Evolutionary conservation across 1,140 invertebrate species (phyloP).

Genomic region (Melanaphis sacchari): DNA sequence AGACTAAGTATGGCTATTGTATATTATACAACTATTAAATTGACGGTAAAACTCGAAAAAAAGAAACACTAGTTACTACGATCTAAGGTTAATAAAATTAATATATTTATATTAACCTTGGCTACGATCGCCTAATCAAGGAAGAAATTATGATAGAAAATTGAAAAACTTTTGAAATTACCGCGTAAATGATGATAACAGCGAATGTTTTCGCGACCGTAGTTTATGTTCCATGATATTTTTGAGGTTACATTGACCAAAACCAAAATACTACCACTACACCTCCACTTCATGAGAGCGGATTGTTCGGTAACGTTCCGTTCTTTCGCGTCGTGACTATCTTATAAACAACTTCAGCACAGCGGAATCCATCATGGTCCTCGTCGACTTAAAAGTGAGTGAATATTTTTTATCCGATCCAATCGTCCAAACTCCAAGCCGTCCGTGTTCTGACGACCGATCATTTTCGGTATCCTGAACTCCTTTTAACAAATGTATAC

Average conservation of each 20-base stretch:
- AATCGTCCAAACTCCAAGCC: not conserved
- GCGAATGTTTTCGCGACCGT: not conserved
- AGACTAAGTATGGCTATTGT: too few species aligned
- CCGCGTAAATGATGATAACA: not conserved
- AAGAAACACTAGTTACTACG: too few species aligned
- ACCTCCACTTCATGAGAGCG: not conserved
- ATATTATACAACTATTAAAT: too few species aligned
- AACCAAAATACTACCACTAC: slow-evolving; percentile 21
- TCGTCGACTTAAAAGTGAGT: slow-evolving; percentile 31
- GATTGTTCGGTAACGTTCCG: not conserved
- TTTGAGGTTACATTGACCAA: slow-evolving; percentile 46
- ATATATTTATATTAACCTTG: too few species aligned
- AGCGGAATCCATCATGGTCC: slow-evolving; percentile 24
- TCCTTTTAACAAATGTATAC: not conserved
- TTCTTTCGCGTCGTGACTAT: slow-evolving; percentile 13
- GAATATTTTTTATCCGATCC: slow-evolving; percentile 24
- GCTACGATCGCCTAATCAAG: too few species aligned
- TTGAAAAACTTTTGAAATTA: not conserved
- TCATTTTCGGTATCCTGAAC: not conserved
- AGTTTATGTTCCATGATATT: slow-evolving; percentile 21
- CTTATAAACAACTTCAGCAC: not conserved
- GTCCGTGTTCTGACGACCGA: too few species aligned
- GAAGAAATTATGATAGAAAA: too few species aligned
- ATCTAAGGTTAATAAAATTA: too few species aligned
- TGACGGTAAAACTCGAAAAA: too few species aligned